Conservation (phyloP, 2,888 invertebrate genomes). For the Lottia gigantea region DNA sequence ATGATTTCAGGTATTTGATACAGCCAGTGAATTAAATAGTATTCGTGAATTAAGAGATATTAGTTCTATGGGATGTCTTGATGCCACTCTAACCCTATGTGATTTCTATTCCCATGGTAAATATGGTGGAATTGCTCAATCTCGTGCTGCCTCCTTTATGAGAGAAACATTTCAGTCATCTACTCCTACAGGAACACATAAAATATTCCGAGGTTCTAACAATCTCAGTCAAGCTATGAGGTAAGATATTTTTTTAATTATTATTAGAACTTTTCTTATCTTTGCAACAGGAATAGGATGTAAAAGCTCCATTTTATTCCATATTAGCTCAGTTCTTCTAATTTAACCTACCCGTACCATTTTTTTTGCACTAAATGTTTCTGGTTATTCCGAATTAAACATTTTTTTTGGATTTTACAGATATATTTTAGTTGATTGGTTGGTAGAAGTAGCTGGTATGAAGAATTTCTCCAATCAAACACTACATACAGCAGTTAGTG, state of each 20-base stretch:
- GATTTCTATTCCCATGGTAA: constrained; percentile 50
- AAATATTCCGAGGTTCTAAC: constrained; percentile 47
- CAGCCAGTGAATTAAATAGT: constrained; percentile 50
- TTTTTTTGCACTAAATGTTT: too few relatives aligned
- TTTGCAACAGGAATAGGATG: too few relatives aligned
- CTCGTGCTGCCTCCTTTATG: constrained; percentile 53
- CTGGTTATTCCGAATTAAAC: too few relatives aligned
- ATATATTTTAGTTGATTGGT: constrained; percentile 66
- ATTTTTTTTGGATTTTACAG: constrained; percentile 37
- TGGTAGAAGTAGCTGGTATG: constrained; percentile 67
- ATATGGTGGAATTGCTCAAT: constrained; percentile 54
- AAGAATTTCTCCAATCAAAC: constrained; percentile 62
- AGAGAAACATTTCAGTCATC: constrained; percentile 58
- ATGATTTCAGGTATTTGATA: constrained; percentile 40
- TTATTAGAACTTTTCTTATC: too few relatives aligned
- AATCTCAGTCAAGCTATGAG: constrained; percentile 63
- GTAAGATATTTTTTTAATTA: constrained; percentile 33
- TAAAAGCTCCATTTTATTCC: too few relatives aligned
- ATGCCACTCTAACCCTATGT: constrained; percentile 57
- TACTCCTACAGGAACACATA: constrained; percentile 48
- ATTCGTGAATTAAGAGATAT: constrained; percentile 60
- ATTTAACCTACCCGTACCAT: too few relatives aligned
- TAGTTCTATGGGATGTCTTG: constrained; percentile 43
- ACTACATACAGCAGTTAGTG: constrained; percentile 61
- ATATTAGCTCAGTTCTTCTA: too few relatives aligned